A percentile compares a stretch with the other conserved stretches of the same genome.
phyloP scores from a whole-genome alignment of 2,797 vertebrate species.

The Cryptoprocta ferox region DNA sequence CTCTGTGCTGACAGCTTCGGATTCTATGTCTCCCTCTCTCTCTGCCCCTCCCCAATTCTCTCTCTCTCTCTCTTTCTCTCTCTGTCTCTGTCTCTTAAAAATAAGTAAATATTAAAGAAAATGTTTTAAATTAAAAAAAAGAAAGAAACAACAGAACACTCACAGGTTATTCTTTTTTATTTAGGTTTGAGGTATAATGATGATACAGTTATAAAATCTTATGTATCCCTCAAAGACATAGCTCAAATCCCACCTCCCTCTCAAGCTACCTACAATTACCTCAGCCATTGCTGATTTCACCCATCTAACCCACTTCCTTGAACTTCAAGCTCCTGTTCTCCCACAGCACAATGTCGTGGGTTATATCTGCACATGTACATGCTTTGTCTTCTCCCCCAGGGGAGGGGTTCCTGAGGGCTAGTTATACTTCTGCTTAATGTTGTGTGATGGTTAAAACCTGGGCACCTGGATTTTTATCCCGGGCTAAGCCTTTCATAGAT shows the following conservation, averaged over 20 bases:
- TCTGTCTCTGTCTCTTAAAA: too few species aligned
- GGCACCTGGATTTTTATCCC: background rate
- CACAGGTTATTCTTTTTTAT: background rate
- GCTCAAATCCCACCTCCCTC: background rate
- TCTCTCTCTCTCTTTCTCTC: too few species aligned
- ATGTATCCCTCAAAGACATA: background rate
- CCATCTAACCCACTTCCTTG: background rate
- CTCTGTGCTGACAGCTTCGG: too few species aligned
- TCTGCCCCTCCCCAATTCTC: too few species aligned
- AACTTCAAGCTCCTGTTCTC: background rate
- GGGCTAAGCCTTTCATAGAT: background rate
- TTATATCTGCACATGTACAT: background rate
- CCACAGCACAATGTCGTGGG: rapidly evolving
- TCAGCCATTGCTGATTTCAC: background rate
- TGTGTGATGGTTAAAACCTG: background rate
- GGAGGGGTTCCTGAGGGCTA: background rate
- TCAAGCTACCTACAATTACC: background rate
- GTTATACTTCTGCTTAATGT: background rate
- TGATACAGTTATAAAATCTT: background rate
- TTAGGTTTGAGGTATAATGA: background rate
- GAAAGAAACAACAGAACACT: background rate
- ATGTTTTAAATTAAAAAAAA: too few species aligned
- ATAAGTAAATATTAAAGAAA: too few species aligned
- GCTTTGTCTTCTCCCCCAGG: background rate
- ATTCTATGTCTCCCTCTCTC: too few species aligned